Conservation (phyloP, 2,888 invertebrate genomes). For the Dicyrtoma fusca region DNA sequence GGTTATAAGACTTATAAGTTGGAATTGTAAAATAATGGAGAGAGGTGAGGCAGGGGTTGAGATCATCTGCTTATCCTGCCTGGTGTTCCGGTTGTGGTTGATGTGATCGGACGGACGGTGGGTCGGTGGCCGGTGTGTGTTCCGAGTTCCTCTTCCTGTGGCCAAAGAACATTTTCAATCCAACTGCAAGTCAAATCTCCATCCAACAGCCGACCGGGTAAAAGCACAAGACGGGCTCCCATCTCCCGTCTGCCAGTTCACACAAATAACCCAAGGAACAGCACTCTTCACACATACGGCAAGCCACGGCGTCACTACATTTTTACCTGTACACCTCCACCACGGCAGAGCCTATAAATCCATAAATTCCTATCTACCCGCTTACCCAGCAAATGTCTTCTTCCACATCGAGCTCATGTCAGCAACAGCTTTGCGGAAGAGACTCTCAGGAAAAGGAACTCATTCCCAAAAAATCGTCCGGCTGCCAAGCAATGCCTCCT, state of each 20-base stretch:
- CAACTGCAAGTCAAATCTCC: not conserved
- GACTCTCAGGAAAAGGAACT: conserved; percentile 2
- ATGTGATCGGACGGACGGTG: not conserved
- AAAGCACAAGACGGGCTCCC: not conserved
- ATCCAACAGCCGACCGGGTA: not conserved
- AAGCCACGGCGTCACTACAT: no score
- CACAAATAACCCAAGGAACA: not conserved
- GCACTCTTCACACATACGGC: conserved; percentile 2
- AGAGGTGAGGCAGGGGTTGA: not conserved
- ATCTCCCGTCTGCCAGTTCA: conserved; percentile 18
- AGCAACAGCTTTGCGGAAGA: conserved; percentile 8
- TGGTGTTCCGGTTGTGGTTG: not conserved
- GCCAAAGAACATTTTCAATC: no score
- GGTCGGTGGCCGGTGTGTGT: conserved; percentile 2
- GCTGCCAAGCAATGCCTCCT: not conserved
- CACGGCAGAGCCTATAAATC: no score
- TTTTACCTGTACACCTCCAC: no score
- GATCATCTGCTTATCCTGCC: not conserved
- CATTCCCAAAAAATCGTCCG: conserved; percentile 21
- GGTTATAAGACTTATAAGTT: not conserved
- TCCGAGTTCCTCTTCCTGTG: not conserved
- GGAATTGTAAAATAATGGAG: conserved; percentile 4
- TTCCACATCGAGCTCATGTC: not conserved
- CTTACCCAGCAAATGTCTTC: not conserved
- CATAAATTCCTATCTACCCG: no score